Evolutionary conservation across 30 jellyfish, hydroid and myxozoan species (phyloP).

Genomic region (Hydractinia echinata): DNA sequence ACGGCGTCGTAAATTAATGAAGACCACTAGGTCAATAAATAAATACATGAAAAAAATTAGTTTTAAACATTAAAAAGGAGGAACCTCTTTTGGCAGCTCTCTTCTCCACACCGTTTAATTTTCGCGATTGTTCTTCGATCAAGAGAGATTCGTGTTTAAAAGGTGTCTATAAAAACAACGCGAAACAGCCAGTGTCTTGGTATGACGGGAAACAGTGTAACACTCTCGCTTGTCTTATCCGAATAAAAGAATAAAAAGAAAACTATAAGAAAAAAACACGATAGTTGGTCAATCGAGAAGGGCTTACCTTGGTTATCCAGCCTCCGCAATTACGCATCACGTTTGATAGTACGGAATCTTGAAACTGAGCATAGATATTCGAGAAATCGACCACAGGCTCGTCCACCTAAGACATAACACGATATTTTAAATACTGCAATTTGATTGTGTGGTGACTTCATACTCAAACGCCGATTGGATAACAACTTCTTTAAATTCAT

Average conservation of each 20-base stretch:
- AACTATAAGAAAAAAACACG: too few relatives aligned
- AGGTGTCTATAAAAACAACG: conserved; percentile 47
- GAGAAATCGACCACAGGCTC: conserved; percentile 50
- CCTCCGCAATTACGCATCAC: conserved; percentile 32
- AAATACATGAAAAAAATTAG: background rate
- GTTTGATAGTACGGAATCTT: conserved; percentile 37
- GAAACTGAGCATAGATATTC: background rate
- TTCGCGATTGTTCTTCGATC: conserved; percentile 31
- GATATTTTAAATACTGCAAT: too few relatives aligned
- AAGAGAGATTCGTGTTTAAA: conserved; percentile 87
- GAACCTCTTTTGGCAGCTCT: conserved; percentile 44
- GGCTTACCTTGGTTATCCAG: conserved; percentile 56
- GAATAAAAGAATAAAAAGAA: too few relatives aligned
- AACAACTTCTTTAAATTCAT: too few relatives aligned
- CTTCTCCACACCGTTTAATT: conserved; percentile 23
- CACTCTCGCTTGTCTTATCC: too few relatives aligned
- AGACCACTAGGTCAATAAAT: background rate
- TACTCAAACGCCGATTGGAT: too few relatives aligned
- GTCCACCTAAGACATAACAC: conserved; percentile 34
- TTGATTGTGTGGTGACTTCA: too few relatives aligned
- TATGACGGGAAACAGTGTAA: too few relatives aligned
- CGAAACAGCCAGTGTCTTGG: too few relatives aligned
- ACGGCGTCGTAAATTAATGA: background rate
- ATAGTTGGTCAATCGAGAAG: background rate
- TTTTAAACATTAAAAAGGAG: background rate